Conservation (phyloP, 2,888 invertebrate species). For the Campopleginae sp. region DNA sequence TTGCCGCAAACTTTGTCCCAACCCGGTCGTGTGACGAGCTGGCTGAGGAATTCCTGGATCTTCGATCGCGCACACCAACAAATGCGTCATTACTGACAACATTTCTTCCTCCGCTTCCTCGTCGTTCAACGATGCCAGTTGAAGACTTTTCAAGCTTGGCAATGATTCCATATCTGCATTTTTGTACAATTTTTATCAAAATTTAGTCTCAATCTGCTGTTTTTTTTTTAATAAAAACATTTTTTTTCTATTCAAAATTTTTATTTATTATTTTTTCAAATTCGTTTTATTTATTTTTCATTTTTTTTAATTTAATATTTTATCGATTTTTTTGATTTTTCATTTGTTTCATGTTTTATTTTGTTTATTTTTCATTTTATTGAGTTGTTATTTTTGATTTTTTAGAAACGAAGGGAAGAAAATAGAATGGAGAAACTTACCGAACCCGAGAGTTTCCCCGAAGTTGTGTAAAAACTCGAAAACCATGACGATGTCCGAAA, state of each 20-base stretch:
- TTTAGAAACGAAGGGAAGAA: not conserved
- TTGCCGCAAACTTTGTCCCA: constrained; percentile 95
- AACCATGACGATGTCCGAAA: constrained; percentile 97
- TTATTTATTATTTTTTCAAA: not conserved
- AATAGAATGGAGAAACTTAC: constrained; percentile 85
- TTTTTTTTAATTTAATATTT: not conserved
- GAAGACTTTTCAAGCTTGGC: constrained; percentile 94
- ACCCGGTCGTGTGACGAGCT: constrained; percentile 93
- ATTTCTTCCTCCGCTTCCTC: constrained; percentile 94
- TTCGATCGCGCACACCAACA: constrained; percentile 96
- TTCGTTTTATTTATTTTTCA: not conserved
- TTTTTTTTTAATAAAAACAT: not conserved
- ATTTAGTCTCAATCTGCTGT: not conserved
- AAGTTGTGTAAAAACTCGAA: constrained; percentile 98
- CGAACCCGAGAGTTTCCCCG: constrained; percentile 96
- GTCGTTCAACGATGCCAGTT: constrained; percentile 93
- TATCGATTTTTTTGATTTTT: not conserved
- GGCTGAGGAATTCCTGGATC: constrained; percentile 97
- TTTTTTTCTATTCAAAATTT: not conserved
- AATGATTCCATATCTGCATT: constrained; percentile 92
- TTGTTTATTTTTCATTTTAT: not conserved
- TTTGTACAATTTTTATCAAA: not conserved
- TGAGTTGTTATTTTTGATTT: not conserved
- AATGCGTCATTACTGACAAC: constrained; percentile 94
- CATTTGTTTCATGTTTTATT: not conserved